Conservation (phyloP, 2,797 vertebrate genomes). For the Eulemur rubriventer region DNA sequence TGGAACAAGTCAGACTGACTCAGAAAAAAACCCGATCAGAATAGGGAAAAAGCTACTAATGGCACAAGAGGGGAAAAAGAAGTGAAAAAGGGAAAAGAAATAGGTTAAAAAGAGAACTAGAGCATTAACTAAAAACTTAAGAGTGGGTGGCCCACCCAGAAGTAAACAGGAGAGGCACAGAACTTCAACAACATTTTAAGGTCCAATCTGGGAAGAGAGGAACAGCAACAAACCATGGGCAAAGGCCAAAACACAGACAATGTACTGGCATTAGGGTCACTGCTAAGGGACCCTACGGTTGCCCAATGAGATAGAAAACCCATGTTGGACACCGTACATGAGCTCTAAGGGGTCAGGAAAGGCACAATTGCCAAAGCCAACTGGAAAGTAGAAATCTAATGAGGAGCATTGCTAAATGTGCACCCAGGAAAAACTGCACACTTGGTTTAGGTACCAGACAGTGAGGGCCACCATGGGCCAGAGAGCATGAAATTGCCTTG, state of each 20-base stretch:
- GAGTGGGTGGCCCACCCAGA: not conserved
- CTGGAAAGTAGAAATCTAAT: not conserved
- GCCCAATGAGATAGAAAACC: not conserved
- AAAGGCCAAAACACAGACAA: not conserved
- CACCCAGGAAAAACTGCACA: not conserved
- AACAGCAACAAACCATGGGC: not conserved
- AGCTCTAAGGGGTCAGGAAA: not conserved
- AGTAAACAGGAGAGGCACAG: not conserved
- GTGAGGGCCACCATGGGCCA: not conserved
- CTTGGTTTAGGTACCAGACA: not conserved
- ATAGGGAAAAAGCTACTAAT: not conserved
- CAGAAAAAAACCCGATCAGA: not conserved
- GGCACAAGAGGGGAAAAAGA: not conserved
- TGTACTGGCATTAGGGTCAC: accelerated
- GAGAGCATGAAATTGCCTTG: not conserved
- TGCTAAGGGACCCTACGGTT: not conserved
- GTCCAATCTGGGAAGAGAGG: not conserved
- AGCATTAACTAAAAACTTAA: not conserved
- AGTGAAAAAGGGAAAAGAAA: not conserved
- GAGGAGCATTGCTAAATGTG: not conserved
- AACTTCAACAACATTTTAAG: accelerated
- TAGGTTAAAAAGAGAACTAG: not conserved
- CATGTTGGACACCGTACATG: accelerated
- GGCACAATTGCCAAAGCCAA: not conserved
- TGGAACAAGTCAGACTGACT: not conserved